phyloP scores from a whole-genome alignment of 2,888 invertebrate species.

The Chaitophorus viminalis region DNA sequence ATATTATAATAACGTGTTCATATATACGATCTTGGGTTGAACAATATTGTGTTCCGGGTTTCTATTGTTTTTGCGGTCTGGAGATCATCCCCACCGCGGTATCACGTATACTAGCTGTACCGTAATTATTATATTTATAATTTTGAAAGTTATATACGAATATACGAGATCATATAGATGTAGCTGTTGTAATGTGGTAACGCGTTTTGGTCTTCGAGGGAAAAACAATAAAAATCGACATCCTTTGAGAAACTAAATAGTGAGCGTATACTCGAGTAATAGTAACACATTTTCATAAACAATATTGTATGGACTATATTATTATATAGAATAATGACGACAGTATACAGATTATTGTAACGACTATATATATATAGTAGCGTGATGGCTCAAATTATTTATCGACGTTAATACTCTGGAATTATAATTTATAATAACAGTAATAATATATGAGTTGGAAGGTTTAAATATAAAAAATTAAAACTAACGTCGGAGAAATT shows the following conservation, averaged over 20 bases:
- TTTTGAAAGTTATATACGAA: slow-evolving; percentile 30
- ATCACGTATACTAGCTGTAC: background rate
- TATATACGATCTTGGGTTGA: background rate
- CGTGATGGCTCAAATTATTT: background rate
- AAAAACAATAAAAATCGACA: background rate
- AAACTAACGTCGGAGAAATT: background rate
- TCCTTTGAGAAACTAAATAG: background rate
- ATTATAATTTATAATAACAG: background rate
- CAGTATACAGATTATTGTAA: too few relatives aligned
- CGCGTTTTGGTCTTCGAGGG: background rate
- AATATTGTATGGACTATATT: too few relatives aligned
- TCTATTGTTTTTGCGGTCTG: slow-evolving; percentile 48
- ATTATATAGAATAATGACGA: too few relatives aligned
- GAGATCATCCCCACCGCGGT: slow-evolving; percentile 43
- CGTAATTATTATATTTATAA: background rate
- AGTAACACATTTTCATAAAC: background rate
- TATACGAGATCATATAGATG: background rate
- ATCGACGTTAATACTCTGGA: background rate
- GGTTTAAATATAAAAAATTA: slow-evolving; percentile 4
- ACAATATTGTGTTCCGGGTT: slow-evolving; percentile 16
- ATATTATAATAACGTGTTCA: too few relatives aligned
- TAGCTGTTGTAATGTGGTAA: background rate
- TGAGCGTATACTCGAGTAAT: background rate
- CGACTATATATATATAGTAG: too few relatives aligned
- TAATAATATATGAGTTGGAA: background rate